Conservation (phyloP, 1,140 invertebrate species). For the Orius insidiosus region DNA sequence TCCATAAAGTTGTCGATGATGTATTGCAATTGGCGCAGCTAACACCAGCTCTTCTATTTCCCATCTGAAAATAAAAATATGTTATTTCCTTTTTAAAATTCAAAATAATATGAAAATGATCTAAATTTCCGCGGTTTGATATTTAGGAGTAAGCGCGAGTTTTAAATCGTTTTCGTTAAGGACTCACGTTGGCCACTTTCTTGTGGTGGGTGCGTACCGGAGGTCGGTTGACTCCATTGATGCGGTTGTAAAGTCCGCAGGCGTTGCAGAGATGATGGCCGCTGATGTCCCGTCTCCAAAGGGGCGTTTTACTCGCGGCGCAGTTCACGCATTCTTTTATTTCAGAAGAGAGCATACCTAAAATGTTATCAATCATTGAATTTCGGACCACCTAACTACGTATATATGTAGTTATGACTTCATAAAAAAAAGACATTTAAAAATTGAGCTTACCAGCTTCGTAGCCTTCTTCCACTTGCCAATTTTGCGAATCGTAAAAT, state of each 20-base stretch:
- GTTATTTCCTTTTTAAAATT: no score
- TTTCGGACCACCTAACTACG: neutral
- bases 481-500: neutral
- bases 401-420: neutral
- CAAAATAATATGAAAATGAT: no score
- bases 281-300: slow-evolving; percentile 75
- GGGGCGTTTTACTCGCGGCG: slow-evolving; percentile 60
- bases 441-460: slow-evolving; percentile 19
- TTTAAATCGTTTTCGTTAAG: neutral
- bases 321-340: slow-evolving; percentile 80
- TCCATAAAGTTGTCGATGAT: slow-evolving; percentile 69
- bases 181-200: slow-evolving; percentile 23
- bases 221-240: slow-evolving; percentile 73
- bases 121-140: no score
- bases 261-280: slow-evolving; percentile 83
- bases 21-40: slow-evolving; percentile 78
- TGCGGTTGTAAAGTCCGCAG: slow-evolving; percentile 66
- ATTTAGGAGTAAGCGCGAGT: no score
- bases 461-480: slow-evolving; percentile 18
- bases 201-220: slow-evolving; percentile 31
- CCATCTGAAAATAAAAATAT: no score
- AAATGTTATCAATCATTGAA: slow-evolving; percentile 2
- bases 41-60: slow-evolving; percentile 53
- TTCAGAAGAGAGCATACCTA: neutral
- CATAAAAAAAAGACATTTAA: neutral